Conservation (phyloP, 2,797 vertebrate genomes). For the Alcedo atthis region DNA sequence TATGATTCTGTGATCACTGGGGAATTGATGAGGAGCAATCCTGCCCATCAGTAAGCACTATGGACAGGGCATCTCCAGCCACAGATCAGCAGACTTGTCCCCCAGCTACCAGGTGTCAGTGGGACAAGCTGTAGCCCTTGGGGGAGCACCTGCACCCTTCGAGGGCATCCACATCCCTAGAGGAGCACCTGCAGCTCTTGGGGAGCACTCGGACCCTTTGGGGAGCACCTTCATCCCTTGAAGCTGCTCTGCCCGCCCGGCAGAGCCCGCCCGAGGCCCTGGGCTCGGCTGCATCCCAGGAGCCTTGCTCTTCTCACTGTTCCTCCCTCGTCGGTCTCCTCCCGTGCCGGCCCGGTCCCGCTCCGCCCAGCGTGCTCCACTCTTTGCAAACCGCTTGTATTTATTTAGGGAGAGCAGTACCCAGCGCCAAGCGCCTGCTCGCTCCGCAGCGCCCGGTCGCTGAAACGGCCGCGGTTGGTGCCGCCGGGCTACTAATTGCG, state of each 20-base stretch:
- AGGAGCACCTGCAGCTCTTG: neutral
- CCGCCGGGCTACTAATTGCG: neutral
- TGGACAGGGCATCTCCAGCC: neutral
- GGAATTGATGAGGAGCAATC: neutral
- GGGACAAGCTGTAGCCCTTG: neutral
- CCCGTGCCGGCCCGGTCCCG: neutral
- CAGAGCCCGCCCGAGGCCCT: fast-evolving
- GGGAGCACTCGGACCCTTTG: too few relatives aligned
- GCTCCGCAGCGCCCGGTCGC: neutral
- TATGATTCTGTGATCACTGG: neutral
- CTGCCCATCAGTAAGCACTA: fast-evolving
- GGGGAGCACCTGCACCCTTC: too few relatives aligned
- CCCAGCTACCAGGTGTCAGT: fast-evolving
- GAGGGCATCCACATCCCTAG: too few relatives aligned
- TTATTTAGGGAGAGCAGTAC: neutral
- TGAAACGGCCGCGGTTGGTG: too few relatives aligned
- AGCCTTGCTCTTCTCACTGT: neutral
- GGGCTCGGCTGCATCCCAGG: fast-evolving
- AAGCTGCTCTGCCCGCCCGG: too few relatives aligned
- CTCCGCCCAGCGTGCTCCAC: neutral
- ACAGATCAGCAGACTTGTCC: fast-evolving
- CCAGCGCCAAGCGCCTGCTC: too few relatives aligned
- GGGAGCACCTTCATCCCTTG: neutral
- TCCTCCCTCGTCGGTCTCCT: neutral
- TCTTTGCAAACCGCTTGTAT: neutral